phyloP scores from a whole-genome alignment of 2,113 vertebrate species.

The Rhinichthys klamathensis region DNA sequence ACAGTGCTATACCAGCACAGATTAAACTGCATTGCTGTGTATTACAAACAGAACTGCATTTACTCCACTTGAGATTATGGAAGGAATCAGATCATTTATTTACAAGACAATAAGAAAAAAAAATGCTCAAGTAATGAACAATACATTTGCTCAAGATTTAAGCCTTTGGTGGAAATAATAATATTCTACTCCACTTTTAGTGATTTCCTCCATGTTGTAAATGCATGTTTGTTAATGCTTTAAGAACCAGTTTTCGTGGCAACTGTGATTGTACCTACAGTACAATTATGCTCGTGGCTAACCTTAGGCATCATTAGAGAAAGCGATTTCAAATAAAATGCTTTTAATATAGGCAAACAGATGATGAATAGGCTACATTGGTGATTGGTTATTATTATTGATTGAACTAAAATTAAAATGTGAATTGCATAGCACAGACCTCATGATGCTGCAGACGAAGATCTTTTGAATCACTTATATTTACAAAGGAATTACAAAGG shows the following conservation, averaged over 20 bases:
- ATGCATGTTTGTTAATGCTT: neutral
- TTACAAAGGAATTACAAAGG: too few species aligned
- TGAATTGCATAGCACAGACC: too few species aligned
- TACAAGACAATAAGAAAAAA: neutral
- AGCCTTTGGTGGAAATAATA: neutral
- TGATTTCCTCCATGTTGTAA: neutral
- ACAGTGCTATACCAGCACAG: neutral
- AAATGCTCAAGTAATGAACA: neutral
- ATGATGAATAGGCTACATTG: too few species aligned
- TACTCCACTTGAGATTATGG: too few species aligned
- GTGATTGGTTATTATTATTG: too few species aligned
- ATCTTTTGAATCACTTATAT: too few species aligned
- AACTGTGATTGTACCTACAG: constrained; percentile 23
- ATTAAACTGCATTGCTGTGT: neutral
- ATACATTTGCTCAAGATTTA: neutral
- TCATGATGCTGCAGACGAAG: too few species aligned
- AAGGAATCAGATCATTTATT: too few species aligned
- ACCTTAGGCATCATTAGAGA: neutral
- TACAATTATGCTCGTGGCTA: neutral
- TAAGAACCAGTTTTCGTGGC: constrained; percentile 11
- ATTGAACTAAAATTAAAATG: too few species aligned
- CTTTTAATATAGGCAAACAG: neutral
- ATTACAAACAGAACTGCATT: neutral
- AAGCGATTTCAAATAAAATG: neutral
- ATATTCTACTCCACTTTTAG: neutral